Conservation (phyloP, 2,113 vertebrate species). For the Marmota flaviventris region DNA sequence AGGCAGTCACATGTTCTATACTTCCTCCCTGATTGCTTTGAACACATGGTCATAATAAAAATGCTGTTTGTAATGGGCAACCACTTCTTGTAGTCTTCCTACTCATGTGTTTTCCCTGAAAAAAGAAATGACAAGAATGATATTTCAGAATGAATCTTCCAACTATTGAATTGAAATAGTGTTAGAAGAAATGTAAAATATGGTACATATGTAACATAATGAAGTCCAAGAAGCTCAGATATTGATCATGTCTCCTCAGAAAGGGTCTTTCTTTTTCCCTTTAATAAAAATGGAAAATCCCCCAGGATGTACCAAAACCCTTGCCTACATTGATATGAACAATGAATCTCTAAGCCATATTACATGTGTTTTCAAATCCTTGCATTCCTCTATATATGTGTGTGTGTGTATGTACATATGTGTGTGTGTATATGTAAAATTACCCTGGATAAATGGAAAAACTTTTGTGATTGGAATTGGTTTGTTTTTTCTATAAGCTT, state of each 20-base stretch:
- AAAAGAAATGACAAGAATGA: neutral
- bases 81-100: neutral
- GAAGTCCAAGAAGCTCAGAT: neutral
- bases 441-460: neutral
- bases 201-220: neutral
- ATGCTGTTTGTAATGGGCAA: neutral
- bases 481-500: neutral
- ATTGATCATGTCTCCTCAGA: constrained; percentile 15
- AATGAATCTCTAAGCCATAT: neutral
- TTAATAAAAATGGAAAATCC: constrained; percentile 6
- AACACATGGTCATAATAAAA: neutral
- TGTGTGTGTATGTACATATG: too few species aligned
- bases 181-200: constrained; percentile 9
- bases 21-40: neutral
- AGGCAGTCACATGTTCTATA: neutral
- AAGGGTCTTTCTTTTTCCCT: neutral
- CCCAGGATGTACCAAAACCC: neutral
- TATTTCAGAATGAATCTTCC: neutral
- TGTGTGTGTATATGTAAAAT: neutral
- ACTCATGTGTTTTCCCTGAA: neutral
- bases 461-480: neutral
- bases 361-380: neutral
- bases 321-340: neutral
- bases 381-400: too few species aligned
- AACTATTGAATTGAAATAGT: neutral